Conservation (phyloP, 2,113 vertebrate genomes). For the Caranx melampygus region DNA sequence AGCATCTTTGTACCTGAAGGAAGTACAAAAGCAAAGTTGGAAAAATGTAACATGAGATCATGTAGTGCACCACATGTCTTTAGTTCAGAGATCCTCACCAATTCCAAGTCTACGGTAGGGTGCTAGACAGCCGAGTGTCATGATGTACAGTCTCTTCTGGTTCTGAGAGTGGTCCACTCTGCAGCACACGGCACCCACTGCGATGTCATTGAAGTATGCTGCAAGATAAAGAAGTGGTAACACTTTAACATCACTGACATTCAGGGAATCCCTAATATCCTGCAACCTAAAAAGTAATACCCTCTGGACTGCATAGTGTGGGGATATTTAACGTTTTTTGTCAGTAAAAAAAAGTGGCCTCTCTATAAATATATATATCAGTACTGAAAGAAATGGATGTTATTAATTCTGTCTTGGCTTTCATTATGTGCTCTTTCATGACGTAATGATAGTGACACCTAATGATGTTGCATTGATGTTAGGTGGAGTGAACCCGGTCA, state of each 20-base stretch:
- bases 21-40: constrained; percentile 17
- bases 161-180: constrained; percentile 99
- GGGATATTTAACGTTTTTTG: background rate
- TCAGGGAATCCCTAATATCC: background rate
- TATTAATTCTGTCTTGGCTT: too few relatives aligned
- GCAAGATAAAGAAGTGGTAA: constrained; percentile 31
- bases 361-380: too few relatives aligned
- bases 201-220: constrained; percentile 99
- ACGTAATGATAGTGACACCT: too few relatives aligned
- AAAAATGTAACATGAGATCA: background rate
- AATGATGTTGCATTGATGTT: too few relatives aligned
- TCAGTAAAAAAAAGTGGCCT: background rate
- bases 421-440: too few relatives aligned
- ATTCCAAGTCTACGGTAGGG: constrained; percentile 99
- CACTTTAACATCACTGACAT: background rate
- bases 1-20: constrained; percentile 98
- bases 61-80: background rate
- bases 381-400: too few relatives aligned
- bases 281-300: background rate
- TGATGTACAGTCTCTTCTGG: constrained; percentile 99
- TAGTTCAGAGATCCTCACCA: constrained; percentile 83
- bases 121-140: constrained; percentile 98
- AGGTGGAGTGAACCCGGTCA: too few relatives aligned
- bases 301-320: background rate
- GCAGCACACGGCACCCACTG: constrained; percentile 98